Evolutionary conservation across 1,140 invertebrate species (phyloP).

Genomic region (Sitophilus oryzae): DNA sequence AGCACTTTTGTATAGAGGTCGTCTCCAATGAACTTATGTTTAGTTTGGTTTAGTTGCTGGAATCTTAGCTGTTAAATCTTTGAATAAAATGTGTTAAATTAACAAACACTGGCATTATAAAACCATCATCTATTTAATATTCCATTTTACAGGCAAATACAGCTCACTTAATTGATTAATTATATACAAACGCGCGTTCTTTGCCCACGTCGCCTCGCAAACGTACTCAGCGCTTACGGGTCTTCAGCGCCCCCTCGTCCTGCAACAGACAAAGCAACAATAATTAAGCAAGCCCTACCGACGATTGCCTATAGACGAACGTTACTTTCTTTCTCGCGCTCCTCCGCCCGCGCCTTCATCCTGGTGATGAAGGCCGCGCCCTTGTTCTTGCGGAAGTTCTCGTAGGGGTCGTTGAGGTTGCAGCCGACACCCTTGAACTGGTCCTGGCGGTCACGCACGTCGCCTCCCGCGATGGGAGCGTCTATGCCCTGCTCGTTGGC

Average conservation of each 20-base stretch:
- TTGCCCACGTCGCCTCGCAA: neutral
- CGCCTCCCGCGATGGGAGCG: slow-evolving; percentile 85
- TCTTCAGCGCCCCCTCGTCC: neutral
- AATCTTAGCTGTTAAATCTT: no score
- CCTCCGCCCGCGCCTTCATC: slow-evolving; percentile 89
- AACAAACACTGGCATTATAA: neutral
- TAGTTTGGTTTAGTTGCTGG: no score
- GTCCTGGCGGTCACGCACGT: slow-evolving; percentile 84
- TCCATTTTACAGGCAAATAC: no score
- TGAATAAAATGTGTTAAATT: no score
- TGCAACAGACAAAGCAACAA: neutral
- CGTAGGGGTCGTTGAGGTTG: slow-evolving; percentile 89
- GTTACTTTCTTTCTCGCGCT: slow-evolving; percentile 56
- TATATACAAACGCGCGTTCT: neutral
- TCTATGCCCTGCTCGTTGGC: slow-evolving; percentile 91
- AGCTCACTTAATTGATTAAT: neutral
- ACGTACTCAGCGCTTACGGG: no score
- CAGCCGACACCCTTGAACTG: slow-evolving; percentile 91
- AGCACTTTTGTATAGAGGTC: no score
- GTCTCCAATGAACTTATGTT: no score
- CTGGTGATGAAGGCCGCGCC: slow-evolving; percentile 92
- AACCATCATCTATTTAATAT: neutral
- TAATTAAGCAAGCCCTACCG: neutral
- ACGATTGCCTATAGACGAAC: neutral
- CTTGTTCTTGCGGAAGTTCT: slow-evolving; percentile 95